Evolutionary conservation across 2,888 invertebrate genomes (phyloP), one percentile per base, ranked within the genome.

Genomic region (Mesorhabditis sp.): DNA sequence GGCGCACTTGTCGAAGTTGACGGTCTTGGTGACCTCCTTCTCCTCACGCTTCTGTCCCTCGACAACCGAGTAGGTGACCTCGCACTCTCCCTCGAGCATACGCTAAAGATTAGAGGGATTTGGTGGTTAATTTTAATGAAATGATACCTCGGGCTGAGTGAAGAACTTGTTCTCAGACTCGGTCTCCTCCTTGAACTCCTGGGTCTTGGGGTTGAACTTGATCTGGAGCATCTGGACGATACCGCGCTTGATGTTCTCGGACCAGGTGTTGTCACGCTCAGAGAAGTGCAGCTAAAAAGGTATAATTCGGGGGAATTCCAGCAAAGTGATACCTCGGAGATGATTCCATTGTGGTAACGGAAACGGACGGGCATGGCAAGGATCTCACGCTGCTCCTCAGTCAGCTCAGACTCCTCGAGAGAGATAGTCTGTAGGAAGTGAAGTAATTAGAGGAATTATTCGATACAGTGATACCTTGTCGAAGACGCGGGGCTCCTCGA

Each of bases 1-100:
- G 66, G 72, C 71, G 82, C 87, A 87, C 73, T 86, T 85, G 72
- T 87, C 84, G 81, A 86, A 87, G 85, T 88, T 86, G 77, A 87
- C 78, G 62, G 86, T 72, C 72, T 79, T 79, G 74, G 77, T 77
- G 73, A 79, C 70, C 58, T 72, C 70, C 62, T 72, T 75, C 67
- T 73, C 74, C 69, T 75, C 66, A 6, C 70, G 45, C 69, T 77
- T 71, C 44, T 63, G 7, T 3, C 58, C 58, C 7, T 68, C 70
- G 65, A 72, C 72, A 43, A 74, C 69, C 63, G 77, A 73, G 76
- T 76, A 79, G 69, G 75, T 72, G 41, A 78, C 72, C 70, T 80
- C 75, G 72, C 83, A 83, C 43, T 82, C 77, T 72, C 83, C 83
- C 69, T 83, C 83, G 62, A 80, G 61, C 64, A 73, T 76, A 72